phyloP scores from a whole-genome alignment of 2,797 vertebrate species.

The Protosalanx chinensis region DNA sequence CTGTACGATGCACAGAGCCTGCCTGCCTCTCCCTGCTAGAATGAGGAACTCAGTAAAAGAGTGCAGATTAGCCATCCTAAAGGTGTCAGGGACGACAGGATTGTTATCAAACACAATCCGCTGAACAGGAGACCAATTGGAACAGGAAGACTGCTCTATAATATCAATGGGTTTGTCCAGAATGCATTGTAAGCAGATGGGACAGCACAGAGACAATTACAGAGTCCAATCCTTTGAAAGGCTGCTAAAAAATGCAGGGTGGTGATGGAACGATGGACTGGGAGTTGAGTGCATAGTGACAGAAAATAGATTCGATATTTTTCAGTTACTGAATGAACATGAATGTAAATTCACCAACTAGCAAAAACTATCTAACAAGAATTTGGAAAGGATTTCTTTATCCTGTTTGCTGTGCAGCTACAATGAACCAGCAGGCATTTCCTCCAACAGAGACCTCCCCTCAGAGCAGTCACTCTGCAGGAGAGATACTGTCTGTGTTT shows the following conservation, averaged over 20 bases:
- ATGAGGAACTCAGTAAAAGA: slow-evolving; percentile 48
- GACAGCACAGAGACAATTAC: slow-evolving; percentile 26
- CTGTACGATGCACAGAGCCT: slow-evolving; percentile 4
- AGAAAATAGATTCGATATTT: not conserved
- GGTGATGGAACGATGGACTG: too few species aligned
- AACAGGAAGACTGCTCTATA: slow-evolving; percentile 46
- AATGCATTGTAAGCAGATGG: slow-evolving; percentile 44
- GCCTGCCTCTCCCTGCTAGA: slow-evolving; percentile 38
- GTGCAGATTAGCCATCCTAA: slow-evolving; percentile 45
- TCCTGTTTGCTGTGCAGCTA: not conserved
- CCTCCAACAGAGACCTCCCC: slow-evolving; percentile 23
- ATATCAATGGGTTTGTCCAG: slow-evolving; percentile 24
- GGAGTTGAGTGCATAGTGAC: too few species aligned
- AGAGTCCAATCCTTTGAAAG: slow-evolving; percentile 23
- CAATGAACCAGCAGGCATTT: not conserved
- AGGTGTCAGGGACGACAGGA: slow-evolving; percentile 47
- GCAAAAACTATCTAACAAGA: not conserved
- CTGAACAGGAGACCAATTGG: slow-evolving; percentile 56
- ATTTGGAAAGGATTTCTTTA: too few species aligned
- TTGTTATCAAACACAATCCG: slow-evolving; percentile 57
- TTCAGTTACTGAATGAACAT: not conserved
- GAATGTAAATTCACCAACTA: not conserved
- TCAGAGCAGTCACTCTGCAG: slow-evolving; percentile 47
- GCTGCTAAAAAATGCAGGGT: slow-evolving; percentile 16
- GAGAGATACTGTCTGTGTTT: slow-evolving; percentile 41